phyloP scores from a whole-genome alignment of 1,140 invertebrate genomes.

The Camponotus floridanus region DNA sequence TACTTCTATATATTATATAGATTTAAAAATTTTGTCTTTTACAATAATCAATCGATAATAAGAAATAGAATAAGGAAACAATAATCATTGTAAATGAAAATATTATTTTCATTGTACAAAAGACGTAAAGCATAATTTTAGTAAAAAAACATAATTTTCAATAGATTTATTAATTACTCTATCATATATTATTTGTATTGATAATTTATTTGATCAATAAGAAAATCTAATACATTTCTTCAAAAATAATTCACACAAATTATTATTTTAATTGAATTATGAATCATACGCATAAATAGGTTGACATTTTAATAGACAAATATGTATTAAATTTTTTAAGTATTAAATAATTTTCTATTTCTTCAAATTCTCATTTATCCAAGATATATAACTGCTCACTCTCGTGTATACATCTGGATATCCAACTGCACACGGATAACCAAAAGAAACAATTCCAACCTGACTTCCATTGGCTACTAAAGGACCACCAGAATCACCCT shows the following conservation, averaged over 20 bases:
- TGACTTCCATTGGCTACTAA: slow-evolving; percentile 77
- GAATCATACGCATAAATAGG: background rate
- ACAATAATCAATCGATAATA: background rate
- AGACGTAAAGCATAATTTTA: no score
- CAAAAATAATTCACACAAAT: background rate
- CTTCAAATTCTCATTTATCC: slow-evolving; percentile 72
- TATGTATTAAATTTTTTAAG: no score
- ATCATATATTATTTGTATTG: no score
- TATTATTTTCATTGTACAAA: no score
- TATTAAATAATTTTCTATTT: background rate
- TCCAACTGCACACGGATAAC: slow-evolving; percentile 87
- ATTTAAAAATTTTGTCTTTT: background rate
- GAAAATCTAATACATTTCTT: background rate
- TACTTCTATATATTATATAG: background rate
- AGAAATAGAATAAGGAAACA: background rate
- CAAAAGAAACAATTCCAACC: slow-evolving; percentile 89
- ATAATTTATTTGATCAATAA: background rate
- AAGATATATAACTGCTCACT: slow-evolving; percentile 82
- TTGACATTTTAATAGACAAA: background rate
- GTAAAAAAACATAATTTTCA: no score
- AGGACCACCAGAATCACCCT: slow-evolving; percentile 84
- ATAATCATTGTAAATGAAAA: background rate
- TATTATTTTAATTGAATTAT: background rate
- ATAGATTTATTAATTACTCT: background rate
- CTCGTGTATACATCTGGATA: slow-evolving; percentile 88